Evolutionary conservation across 2,797 vertebrate genomes (phyloP).

Genomic region (Falco rusticolus): DNA sequence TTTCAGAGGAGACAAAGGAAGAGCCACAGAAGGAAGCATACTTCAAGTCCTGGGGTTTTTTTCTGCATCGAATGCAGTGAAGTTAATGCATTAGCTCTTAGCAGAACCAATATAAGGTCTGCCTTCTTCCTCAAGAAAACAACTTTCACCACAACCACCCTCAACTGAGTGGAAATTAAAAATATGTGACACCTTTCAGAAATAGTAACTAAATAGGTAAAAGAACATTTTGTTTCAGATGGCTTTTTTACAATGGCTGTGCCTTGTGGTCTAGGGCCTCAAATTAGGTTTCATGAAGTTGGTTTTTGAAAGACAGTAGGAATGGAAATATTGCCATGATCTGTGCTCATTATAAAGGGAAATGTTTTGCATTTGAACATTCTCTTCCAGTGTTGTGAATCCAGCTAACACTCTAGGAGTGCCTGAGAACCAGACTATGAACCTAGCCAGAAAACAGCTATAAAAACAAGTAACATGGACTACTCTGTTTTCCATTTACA

Average conservation of each 20-base stretch:
- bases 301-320: neutral
- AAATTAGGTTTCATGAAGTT: neutral
- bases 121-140: neutral
- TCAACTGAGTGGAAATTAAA: neutral
- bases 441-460: neutral
- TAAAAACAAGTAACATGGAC: neutral
- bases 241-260: neutral
- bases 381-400: neutral
- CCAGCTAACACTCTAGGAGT: neutral
- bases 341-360: conserved; percentile 7
- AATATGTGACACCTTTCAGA: neutral
- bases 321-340: conserved; percentile 14
- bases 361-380: conserved; percentile 31
- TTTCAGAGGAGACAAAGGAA: conserved; percentile 1
- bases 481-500: conserved; percentile 22
- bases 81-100: neutral
- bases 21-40: neutral
- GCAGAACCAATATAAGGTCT: neutral
- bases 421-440: neutral
- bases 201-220: neutral
- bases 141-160: neutral
- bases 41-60: neutral
- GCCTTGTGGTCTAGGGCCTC: neutral
- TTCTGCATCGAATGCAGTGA: neutral
- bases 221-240: neutral